Percentiles rank a stretch among this genome's conserved stretches.
Conservation (phyloP, 2,797 vertebrate genomes). For the Hafferia zeledoni region DNA sequence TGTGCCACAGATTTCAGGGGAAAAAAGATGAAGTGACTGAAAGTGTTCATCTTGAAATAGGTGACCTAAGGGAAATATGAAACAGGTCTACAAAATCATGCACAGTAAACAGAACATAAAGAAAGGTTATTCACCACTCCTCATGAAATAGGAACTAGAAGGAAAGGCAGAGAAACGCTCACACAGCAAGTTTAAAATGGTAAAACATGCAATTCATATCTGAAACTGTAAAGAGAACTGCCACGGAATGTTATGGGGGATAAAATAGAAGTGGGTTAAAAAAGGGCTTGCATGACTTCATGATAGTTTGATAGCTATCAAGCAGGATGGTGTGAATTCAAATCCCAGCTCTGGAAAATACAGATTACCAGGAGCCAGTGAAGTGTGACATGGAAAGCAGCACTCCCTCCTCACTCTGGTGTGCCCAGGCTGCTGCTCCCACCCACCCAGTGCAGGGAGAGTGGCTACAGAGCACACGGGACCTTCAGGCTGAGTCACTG, state of each 20-base stretch:
- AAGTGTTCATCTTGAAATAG: conserved; percentile 3
- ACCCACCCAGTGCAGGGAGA: neutral
- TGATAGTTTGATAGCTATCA: neutral
- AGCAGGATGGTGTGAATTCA: neutral
- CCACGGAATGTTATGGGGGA: neutral
- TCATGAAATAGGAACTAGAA: neutral
- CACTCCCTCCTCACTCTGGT: neutral
- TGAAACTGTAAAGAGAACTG: neutral
- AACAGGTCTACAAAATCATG: neutral
- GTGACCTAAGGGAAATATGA: neutral
- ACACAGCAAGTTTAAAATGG: neutral
- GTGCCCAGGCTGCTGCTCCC: neutral
- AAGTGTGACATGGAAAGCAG: neutral
- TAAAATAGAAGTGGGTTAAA: neutral
- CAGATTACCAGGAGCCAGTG: neutral
- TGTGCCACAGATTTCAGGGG: neutral
- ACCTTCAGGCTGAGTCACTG: neutral
- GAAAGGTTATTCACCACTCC: neutral
- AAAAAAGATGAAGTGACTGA: neutral
- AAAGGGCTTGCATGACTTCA: neutral
- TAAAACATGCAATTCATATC: neutral
- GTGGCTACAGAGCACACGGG: neutral
- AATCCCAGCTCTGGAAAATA: neutral
- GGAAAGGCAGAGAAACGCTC: neutral
- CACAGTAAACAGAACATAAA: neutral